Base-by-base conservation (phyloP, 1,140 invertebrate species). In the Gerris buenoi region DNA sequence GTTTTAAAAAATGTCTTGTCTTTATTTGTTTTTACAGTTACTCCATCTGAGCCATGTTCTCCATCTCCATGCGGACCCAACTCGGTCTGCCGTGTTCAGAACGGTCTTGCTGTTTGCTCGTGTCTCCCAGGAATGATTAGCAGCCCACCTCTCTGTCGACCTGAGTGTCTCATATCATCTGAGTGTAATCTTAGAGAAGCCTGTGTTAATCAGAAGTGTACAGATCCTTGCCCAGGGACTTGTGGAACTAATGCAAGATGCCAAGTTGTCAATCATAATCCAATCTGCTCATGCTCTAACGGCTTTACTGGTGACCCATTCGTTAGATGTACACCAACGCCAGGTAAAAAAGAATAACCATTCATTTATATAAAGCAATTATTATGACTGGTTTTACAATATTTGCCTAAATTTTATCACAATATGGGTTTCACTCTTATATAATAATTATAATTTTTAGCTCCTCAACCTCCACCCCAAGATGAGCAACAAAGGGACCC, bases 1-100 rank as follows among this genome's bases (percentile, higher is more conserved):
- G n/a, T n/a, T n/a, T n/a, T n/a, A n/a, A n/a, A n/a, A n/a, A n/a
- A n/a, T n/a, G n/a, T n/a, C n/a, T n/a, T n/a, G n/a, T 5, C 33
- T 46, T 46, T 46, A 18, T 46, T 46, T 46, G 33, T 46, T 46
- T 46, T 46, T n/a, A n/a, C n/a, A 46, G 33, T 46, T 46, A 46
- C 33, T 46, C 33, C 33, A 46, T 46, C 33, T 46, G 5, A 88
- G 75, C 86, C 87, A 56, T 90, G 88, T 74, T 75, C 84, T 2
- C 87, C 87, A 33, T 85, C 85, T 28, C 88, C 88, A 25, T 90
- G 88, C 75, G 88, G 88, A 10, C 79, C 83, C 23, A 81, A 86
- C 72, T 81, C 85, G 1, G 78, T 86, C 71, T 91, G 89, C 74
- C 79, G 82, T 69, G 77, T 83, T 66, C 76, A 81, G 60, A 81